A percentile compares a stretch with the other conserved stretches of the same genome.
Evolutionary conservation across 1,140 invertebrate genomes (phyloP).

Genomic region (Seison nebaliae): DNA sequence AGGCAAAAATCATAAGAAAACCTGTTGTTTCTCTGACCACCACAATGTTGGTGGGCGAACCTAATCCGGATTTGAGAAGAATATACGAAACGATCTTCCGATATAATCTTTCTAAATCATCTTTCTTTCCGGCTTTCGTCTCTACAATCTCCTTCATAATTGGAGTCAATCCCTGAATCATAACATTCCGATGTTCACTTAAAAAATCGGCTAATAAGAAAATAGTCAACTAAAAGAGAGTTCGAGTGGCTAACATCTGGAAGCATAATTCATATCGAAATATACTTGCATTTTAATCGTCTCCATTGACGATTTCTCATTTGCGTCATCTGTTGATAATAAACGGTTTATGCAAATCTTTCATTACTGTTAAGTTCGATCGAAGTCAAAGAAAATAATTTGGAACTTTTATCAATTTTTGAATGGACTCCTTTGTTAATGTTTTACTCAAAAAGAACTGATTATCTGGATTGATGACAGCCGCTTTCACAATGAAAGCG

Average conservation of each 20-base stretch:
- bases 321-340: no score
- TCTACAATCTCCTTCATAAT: constrained; percentile 28
- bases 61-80: constrained; percentile 26
- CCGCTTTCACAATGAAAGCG: constrained; percentile 30
- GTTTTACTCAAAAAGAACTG: constrained; percentile 28
- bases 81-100: constrained; percentile 28
- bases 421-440: constrained; percentile 29
- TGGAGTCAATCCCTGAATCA: constrained; percentile 26
- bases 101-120: constrained; percentile 28
- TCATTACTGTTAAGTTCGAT: not conserved
- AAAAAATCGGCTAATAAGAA: constrained; percentile 23
- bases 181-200: constrained; percentile 26
- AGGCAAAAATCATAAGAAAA: constrained; percentile 13
- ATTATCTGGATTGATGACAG: constrained; percentile 27
- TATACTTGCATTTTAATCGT: constrained; percentile 39
- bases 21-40: constrained; percentile 34
- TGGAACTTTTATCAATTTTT: constrained; percentile 26
- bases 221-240: constrained; percentile 10
- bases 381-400: not conserved
- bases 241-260: constrained; percentile 23
- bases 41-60: constrained; percentile 27
- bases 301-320: constrained; percentile 24
- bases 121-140: constrained; percentile 24
- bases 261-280: constrained; percentile 40
- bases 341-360: constrained; percentile 28